phyloP scores from a whole-genome alignment of 2,113 vertebrate species.

The Ammospiza nelsoni region DNA sequence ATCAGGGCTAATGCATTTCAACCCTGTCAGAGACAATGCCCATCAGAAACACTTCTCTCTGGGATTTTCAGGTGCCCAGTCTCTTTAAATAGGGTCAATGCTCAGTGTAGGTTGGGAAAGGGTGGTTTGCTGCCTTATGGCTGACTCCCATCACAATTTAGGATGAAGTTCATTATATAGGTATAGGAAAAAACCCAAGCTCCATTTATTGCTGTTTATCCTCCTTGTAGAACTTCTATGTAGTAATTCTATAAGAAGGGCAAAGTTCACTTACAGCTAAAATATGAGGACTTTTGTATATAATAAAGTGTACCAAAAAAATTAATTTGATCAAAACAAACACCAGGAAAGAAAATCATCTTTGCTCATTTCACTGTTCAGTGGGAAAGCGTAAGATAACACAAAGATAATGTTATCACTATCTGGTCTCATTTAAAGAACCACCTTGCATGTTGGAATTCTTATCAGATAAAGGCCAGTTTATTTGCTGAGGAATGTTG shows the following conservation, averaged over 20 bases:
- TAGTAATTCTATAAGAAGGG: background rate
- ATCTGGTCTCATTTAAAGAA: background rate
- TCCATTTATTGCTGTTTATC: background rate
- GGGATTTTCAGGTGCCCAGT: background rate
- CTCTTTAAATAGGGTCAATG: background rate
- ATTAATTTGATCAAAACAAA: constrained; percentile 37
- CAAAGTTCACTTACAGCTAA: background rate
- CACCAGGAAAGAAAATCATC: constrained; percentile 17
- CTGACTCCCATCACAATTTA: background rate
- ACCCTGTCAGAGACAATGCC: background rate
- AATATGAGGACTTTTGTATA: background rate
- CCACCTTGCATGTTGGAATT: background rate
- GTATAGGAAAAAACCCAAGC: background rate
- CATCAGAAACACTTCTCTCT: background rate
- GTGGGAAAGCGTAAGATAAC: background rate
- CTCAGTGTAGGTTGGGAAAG: background rate
- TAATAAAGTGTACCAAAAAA: background rate
- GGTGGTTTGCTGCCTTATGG: background rate
- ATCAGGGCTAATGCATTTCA: background rate
- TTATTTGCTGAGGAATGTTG: background rate
- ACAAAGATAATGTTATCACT: background rate
- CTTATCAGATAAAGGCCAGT: background rate
- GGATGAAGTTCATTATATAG: background rate
- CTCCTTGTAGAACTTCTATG: background rate
- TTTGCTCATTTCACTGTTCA: background rate